Evolutionary conservation across 2,113 vertebrate genomes (phyloP), one percentile per base, ranked within the genome.

Genomic region (Podarcis raffonei): DNA sequence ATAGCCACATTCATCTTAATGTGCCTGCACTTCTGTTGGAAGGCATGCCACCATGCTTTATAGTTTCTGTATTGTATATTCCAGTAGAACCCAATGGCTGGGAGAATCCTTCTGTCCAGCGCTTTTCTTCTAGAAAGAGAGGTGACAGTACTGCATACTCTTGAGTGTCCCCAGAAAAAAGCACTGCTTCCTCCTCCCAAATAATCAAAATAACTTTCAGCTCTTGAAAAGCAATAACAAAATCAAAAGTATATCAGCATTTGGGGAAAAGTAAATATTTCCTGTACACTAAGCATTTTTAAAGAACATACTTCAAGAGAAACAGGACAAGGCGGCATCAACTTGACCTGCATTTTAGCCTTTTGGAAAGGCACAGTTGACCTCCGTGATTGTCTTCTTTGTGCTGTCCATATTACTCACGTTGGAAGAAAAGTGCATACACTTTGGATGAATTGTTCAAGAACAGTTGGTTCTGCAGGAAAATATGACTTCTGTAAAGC

Each of bases 381-480:
- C 80, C 3, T 2, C 12, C 37, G 37, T 39, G 8, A 0, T 32
- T 89, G 80, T 85, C 0, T 79, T 86, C 82, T 20, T 82, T 89
- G 77, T 86, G 1, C 30, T 62, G 1, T 84, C n/a, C 69, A 0
- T 20, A 68, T 83, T 12, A 37, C 9, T 25, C 85, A 13, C 62
- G 83, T 80, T 32, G 30, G 84, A 78, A 66, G 78, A 69, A 71
- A 89, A 77, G 0, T 76, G 18, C 68, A 7, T 1, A 66, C 57
- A 92, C 90, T 75, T 1, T 35, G 15, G 1, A 66, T 48, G 23
- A 91, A 9, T 22, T 30, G 82, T 85, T 89, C 66, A 85, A 85
- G 68, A 89, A 85, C 76, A 89, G 13, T 77, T 92, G 79, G 83
- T 92, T 92, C 48, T 48, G 59, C 13, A 85, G 84, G 9, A 90